Conservation (phyloP, 1,140 invertebrate species). For the Laupala kohalensis region DNA sequence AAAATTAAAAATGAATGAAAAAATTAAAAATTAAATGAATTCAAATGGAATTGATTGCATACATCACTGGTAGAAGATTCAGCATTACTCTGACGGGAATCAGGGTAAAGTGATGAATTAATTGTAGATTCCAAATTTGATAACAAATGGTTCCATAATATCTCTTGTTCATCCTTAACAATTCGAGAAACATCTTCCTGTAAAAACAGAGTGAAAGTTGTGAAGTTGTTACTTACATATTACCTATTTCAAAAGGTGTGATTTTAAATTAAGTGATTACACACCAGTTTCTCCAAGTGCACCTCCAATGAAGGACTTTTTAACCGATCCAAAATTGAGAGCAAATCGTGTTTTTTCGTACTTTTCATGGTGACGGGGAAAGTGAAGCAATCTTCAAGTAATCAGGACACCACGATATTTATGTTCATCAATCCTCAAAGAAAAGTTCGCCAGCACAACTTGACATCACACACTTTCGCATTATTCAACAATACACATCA, state of each 20-base stretch:
- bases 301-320: neutral
- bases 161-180: neutral
- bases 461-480: too few species aligned
- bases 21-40: neutral
- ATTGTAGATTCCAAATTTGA: neutral
- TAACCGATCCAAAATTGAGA: neutral
- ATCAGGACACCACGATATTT: too few species aligned
- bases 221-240: too few species aligned
- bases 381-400: too few species aligned
- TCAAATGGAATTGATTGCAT: neutral
- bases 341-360: neutral
- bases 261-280: neutral
- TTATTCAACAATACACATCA: too few species aligned
- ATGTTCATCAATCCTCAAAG: too few species aligned
- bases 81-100: too few species aligned
- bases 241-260: too few species aligned
- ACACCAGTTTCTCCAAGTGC: neutral
- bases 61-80: neutral
- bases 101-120: neutral
- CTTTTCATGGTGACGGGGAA: neutral
- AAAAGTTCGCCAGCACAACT: too few species aligned
- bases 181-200: neutral
- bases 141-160: neutral
- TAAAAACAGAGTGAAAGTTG: neutral
- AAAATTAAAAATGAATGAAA: neutral